Evolutionary conservation across 2,113 vertebrate species (phyloP), one percentile per base, ranked within the genome.

Genomic region (Ailurus styani): DNA sequence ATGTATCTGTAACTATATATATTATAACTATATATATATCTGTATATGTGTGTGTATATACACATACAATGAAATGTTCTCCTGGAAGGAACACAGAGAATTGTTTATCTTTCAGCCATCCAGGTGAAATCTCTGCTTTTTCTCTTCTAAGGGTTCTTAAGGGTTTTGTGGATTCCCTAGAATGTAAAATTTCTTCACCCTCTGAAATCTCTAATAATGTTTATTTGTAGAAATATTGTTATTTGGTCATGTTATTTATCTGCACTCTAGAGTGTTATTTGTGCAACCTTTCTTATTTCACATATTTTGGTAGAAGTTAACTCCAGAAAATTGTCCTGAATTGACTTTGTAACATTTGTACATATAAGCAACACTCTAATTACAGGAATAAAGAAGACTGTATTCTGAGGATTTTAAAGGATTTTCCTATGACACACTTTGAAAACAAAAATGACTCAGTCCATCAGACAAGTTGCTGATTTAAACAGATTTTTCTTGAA

Each of bases 301-400:
- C 40, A 50, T 92, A 95, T 95, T 90, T 96, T 90, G 11, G 50
- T n/a, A 84, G 60, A 84, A 64, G 52, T 86, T 95, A 83, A 83
- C 57, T 78, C 13, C n/a, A 79, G 88, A 84, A 95, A 96, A 68
- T 64, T 93, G 70, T n/a, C 75, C 40, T 52, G 45, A 94, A 57
- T 83, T 93, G 85, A 91, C 77, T 81, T 91, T 31, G 14, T 90
- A 88, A 27, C 31, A 45, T 90, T 78, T 68, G 10, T 94, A 37
- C 11, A 31, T 50, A 47, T 3, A 8, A 52, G 7, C 77, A 79
- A 52, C 6, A 88, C 9, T 93, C 20, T 5, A 68, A 57, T 89
- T 91, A 70, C n/a, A 92, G 34, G 18, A 82, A 72, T 79, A 86
- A 79, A 77, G 15, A 29, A 96, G 7, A 78, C 5, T 94, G 0